Percentiles rank a stretch among this genome's conserved stretches.
Conservation (phyloP, 2,888 invertebrate species). For the Drosophila glabriapex region DNA sequence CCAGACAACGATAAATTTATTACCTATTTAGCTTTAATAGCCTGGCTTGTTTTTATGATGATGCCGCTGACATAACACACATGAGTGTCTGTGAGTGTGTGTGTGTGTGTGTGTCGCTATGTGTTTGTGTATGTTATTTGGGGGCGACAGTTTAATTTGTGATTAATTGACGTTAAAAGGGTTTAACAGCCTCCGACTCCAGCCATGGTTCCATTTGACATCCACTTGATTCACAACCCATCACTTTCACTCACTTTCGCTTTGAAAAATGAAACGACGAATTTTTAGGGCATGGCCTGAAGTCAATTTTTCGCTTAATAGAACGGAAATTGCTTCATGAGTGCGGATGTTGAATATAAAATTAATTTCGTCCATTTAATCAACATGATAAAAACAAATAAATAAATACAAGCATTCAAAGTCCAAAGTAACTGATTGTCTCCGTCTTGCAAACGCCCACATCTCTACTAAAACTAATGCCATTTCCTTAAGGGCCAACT, state of each 20-base stretch:
- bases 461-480: not conserved
- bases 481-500: constrained; percentile 1
- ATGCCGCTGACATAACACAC: constrained; percentile 52
- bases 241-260: constrained; percentile 71
- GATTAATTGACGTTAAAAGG: constrained; percentile 82
- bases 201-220: constrained; percentile 36
- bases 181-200: constrained; percentile 62
- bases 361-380: constrained; percentile 58
- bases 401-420: constrained; percentile 6
- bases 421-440: not conserved
- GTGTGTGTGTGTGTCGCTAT: constrained; percentile 13
- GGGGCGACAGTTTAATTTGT: constrained; percentile 76
- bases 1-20: constrained; percentile 76
- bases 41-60: constrained; percentile 77
- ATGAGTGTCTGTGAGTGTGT: not conserved
- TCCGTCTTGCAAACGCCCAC: not conserved
- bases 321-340: constrained; percentile 75
- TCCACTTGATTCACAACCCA: constrained; percentile 51
- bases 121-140: constrained; percentile 23
- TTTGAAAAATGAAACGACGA: constrained; percentile 1
- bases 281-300: constrained; percentile 24
- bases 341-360: constrained; percentile 68
- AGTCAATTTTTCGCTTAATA: constrained; percentile 69
- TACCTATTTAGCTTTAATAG: constrained; percentile 80
- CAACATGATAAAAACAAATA: constrained; percentile 39